phyloP scores from a whole-genome alignment of 2,797 vertebrate species.

The Coendou prehensilis region DNA sequence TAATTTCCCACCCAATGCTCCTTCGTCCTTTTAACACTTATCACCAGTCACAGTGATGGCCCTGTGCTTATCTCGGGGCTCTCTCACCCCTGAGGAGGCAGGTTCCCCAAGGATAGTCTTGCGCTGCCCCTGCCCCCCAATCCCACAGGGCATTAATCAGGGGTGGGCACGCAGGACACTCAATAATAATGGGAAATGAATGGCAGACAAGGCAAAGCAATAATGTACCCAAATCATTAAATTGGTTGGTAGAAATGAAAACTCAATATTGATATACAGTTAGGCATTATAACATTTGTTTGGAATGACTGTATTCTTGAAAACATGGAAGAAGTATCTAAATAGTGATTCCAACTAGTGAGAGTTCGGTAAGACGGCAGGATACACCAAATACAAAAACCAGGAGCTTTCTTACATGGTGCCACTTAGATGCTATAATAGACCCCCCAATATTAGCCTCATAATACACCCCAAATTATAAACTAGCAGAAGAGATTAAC shows the following conservation, averaged over 20 bases:
- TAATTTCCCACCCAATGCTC: fast-evolving
- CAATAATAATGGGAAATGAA: fast-evolving
- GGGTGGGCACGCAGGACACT: neutral
- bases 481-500: neutral
- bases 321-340: neutral
- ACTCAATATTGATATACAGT: fast-evolving
- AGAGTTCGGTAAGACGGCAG: neutral
- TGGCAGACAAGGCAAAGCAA: fast-evolving
- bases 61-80: fast-evolving
- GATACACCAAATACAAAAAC: neutral
- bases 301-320: no score
- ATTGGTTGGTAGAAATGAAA: fast-evolving
- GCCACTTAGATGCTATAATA: neutral
- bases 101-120: neutral
- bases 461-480: neutral
- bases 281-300: fast-evolving
- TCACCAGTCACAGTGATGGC: neutral
- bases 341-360: neutral
- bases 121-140: fast-evolving
- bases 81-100: fast-evolving
- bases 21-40: fast-evolving
- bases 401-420: neutral
- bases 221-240: fast-evolving
- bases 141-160: neutral
- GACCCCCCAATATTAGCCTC: neutral